phyloP scores from a whole-genome alignment of 2,888 invertebrate genomes.

The Steinernema carpocapsae region DNA sequence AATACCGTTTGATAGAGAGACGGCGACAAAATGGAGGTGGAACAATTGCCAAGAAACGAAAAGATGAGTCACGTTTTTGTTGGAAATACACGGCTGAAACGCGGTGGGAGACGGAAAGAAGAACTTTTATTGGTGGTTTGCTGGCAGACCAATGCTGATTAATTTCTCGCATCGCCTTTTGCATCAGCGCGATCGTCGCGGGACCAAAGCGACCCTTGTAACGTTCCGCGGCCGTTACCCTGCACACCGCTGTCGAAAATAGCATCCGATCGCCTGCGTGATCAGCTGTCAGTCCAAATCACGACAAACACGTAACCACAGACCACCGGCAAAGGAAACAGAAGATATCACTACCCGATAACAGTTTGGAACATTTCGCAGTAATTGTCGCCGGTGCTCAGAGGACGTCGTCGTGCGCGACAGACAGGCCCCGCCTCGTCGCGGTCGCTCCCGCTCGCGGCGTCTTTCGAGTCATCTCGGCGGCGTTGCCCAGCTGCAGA shows the following conservation, averaged over 20 bases:
- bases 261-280: too few relatives aligned
- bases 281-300: too few relatives aligned
- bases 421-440: conserved; percentile 24
- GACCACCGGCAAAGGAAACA: too few relatives aligned
- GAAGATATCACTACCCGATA: too few relatives aligned
- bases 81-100: background rate
- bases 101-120: background rate
- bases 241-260: background rate
- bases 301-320: too few relatives aligned
- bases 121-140: background rate
- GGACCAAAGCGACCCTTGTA: background rate
- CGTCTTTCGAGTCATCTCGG: conserved; percentile 15
- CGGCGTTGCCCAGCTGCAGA: conserved; percentile 24
- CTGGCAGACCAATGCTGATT: conserved; percentile 4
- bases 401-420: conserved; percentile 25
- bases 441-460: conserved; percentile 32
- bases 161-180: background rate
- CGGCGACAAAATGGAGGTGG: background rate
- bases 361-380: too few relatives aligned
- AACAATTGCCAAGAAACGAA: too few relatives aligned
- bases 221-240: background rate
- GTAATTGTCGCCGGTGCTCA: too few relatives aligned
- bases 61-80: too few relatives aligned
- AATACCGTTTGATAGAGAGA: background rate
- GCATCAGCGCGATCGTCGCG: background rate